Evolutionary conservation across 2,888 invertebrate species (phyloP), one percentile per base, ranked within the genome.

Genomic region (Ceratothoa steindachneri): DNA sequence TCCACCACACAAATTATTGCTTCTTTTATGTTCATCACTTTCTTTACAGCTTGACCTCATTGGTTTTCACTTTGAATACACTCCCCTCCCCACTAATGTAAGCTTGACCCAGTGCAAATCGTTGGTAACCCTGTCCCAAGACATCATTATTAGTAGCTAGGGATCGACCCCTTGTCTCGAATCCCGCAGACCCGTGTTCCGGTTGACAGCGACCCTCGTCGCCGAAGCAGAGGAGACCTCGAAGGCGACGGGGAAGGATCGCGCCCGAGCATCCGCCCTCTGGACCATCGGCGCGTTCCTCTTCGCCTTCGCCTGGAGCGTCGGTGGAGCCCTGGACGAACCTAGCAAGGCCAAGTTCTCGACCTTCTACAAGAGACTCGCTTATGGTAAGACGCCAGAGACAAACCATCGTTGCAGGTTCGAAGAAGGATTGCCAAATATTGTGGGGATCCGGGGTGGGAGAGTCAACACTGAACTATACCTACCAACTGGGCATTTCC

Each of bases 251-350:
- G 53, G 69, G 65, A 78, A 78, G 70, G 80, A 80, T 53, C 73
- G 75, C 30, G 69, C 69, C 22, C 74, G 73, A 69, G 24, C 73
- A 53, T 69, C 76, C 9, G 67, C 71, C 22, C 69, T 28, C 69
- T 93, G 93, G 90, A 87, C 91, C 77, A 89, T 93, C 84, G 92
- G 91, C 0, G 87, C 92, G 0, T 88, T 93, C 80, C 86, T 94
- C 82, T 89, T 89, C 82, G 87, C 91, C 0, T 84, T 92, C 66
- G 87, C 91, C 1, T 96, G 96, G 96, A 93, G 94, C 0, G 85
- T 95, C 27, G 95, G 90, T 0, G 94, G 93, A 0, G 89, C 91
- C 72, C 85, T 95, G 31, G 90, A 94, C 83, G 85, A 86, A 0
- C 87, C 89, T 65, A 92, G 94, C 0, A 87, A 93, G 19, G 87